Evolutionary conservation across 2,113 vertebrate species (phyloP).

Genomic region (Ginglymostoma cirratum): DNA sequence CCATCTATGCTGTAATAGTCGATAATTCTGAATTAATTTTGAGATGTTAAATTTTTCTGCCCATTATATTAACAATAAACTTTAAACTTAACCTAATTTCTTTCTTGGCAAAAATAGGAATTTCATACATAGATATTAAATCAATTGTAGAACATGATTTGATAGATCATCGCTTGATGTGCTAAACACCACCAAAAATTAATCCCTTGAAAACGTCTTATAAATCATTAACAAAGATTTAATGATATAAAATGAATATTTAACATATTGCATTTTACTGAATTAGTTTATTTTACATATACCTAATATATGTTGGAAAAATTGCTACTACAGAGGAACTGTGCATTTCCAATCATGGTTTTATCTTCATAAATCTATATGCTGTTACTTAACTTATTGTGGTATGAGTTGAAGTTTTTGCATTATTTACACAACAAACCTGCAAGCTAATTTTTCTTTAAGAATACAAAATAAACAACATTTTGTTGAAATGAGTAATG

Average conservation of each 20-base stretch:
- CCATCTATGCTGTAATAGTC: background rate
- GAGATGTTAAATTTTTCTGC: background rate
- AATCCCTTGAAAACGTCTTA: background rate
- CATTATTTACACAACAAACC: constrained; percentile 16
- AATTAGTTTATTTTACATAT: constrained; percentile 32
- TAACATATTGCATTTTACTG: constrained; percentile 30
- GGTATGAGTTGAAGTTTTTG: background rate
- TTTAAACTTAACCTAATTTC: background rate
- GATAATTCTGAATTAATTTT: background rate
- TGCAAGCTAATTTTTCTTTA: constrained; percentile 26
- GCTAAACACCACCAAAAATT: background rate
- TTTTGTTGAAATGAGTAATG: background rate
- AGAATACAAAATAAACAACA: background rate
- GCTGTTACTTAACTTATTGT: background rate
- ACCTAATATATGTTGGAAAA: constrained; percentile 9
- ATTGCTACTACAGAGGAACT: constrained; percentile 11
- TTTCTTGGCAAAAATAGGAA: background rate
- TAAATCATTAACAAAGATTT: constrained; percentile 27
- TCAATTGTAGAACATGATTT: background rate
- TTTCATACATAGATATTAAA: background rate
- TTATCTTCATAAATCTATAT: background rate
- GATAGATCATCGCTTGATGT: background rate
- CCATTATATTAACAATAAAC: background rate
- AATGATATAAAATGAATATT: constrained; percentile 30
- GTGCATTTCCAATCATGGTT: background rate